Evolutionary conservation across 2,888 invertebrate genomes (phyloP).

Genomic region (Drosophila austrosaltans): DNA sequence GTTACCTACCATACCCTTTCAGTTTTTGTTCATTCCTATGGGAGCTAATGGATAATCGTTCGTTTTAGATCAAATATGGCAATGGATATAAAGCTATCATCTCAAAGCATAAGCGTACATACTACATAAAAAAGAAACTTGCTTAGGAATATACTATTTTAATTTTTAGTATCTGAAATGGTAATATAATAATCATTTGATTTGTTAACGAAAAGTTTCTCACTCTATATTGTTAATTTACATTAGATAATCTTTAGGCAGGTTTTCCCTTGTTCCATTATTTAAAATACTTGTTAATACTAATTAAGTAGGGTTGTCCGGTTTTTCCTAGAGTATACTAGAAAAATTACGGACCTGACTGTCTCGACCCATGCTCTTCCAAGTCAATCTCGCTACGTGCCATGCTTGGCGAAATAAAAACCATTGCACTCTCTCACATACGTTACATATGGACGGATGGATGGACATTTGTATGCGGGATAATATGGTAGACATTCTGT

Average conservation of each 20-base stretch:
- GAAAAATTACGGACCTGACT: slow-evolving; percentile 31
- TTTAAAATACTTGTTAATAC: neutral
- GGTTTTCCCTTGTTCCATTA: neutral
- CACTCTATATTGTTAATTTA: too few species aligned
- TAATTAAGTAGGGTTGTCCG: neutral
- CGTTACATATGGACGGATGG: slow-evolving; percentile 16
- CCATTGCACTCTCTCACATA: slow-evolving; percentile 31
- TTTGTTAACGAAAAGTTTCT: too few species aligned
- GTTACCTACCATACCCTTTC: slow-evolving; percentile 9
- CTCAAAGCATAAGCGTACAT: too few species aligned
- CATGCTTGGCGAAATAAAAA: slow-evolving; percentile 29
- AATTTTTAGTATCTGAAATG: too few species aligned
- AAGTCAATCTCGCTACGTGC: slow-evolving; percentile 37
- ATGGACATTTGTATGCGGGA: slow-evolving; percentile 20
- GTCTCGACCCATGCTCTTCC: slow-evolving; percentile 21
- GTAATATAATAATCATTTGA: too few species aligned
- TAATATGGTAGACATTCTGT: slow-evolving; percentile 17
- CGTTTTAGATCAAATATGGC: neutral
- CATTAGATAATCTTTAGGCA: too few species aligned
- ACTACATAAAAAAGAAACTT: too few species aligned
- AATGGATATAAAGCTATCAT: neutral
- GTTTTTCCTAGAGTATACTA: slow-evolving; percentile 3
- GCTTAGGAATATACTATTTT: too few species aligned
- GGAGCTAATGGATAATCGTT: slow-evolving; percentile 5
- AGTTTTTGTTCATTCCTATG: neutral